Evolutionary conservation across 2,797 vertebrate species (phyloP).

Genomic region (Petrocephalus sullivani): DNA sequence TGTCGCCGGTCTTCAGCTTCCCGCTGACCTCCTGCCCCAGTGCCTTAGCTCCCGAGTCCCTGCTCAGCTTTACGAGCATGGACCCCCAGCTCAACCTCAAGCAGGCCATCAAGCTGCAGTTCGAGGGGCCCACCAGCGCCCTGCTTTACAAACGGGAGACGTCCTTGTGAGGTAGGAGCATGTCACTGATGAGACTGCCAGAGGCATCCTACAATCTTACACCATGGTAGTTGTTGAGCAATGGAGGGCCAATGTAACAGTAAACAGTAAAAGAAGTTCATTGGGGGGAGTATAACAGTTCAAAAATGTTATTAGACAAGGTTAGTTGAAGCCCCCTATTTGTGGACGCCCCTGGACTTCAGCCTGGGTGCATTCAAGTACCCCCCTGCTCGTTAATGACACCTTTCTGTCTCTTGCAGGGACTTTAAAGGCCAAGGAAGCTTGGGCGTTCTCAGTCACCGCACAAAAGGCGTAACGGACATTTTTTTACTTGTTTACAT

Average conservation of each 20-base stretch:
- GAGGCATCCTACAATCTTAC: neutral
- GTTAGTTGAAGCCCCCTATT: neutral
- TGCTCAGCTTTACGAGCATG: constrained; percentile 55
- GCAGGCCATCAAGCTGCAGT: constrained; percentile 75
- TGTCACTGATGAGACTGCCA: neutral
- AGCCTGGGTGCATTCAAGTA: neutral
- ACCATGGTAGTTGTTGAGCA: neutral
- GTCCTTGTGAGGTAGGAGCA: constrained; percentile 57
- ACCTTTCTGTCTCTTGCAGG: constrained; percentile 35
- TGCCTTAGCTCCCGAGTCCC: constrained; percentile 58
- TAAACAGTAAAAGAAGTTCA: neutral
- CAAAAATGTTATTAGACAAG: neutral
- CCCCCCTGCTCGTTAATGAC: constrained; percentile 30
- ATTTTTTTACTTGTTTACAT: constrained; percentile 21
- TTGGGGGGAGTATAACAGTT: neutral
- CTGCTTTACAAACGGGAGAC: constrained; percentile 72
- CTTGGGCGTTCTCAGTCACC: neutral
- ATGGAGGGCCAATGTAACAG: neutral
- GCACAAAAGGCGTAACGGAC: neutral
- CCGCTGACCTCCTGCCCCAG: constrained; percentile 40
- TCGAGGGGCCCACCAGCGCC: constrained; percentile 72
- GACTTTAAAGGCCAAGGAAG: constrained; percentile 19
- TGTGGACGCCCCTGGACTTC: neutral
- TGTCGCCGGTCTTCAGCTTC: constrained; percentile 49
- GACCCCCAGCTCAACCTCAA: constrained; percentile 73